Percentiles rank a stretch among this genome's conserved stretches.
These are phyloP conservation scores for Charaxes varanes DNA, from an alignment of 1,140 invertebrate species.

Conservation along the genomic window DNA sequence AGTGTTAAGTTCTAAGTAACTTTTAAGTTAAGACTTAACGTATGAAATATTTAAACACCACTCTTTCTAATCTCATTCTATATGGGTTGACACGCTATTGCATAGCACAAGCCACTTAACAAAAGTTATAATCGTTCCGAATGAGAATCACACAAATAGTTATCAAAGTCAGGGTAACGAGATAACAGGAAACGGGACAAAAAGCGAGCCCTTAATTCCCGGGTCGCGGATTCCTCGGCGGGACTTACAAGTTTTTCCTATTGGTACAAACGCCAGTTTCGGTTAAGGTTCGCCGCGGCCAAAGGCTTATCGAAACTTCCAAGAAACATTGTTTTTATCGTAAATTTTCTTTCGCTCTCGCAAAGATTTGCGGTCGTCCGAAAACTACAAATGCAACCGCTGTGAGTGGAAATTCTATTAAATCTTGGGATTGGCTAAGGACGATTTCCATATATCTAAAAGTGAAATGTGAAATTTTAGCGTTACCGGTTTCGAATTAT, in stretches of 20 bases:
- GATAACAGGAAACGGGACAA: slow-evolving; percentile 14
- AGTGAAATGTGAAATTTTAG: too few relatives aligned
- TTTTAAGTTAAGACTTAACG: background rate
- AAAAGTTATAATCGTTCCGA: too few relatives aligned
- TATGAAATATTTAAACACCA: background rate
- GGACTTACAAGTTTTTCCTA: slow-evolving; percentile 60
- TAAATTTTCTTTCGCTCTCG: slow-evolving; percentile 15
- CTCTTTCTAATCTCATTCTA: too few relatives aligned
- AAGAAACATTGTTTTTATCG: slow-evolving; percentile 22
- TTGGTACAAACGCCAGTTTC: slow-evolving; percentile 42
- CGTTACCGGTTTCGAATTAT: too few relatives aligned
- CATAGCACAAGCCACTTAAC: too few relatives aligned
- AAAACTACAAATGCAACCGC: too few relatives aligned
- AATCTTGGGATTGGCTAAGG: background rate
- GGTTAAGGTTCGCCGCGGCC: slow-evolving; percentile 35
- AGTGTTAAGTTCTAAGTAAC: too few relatives aligned
- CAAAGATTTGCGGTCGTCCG: slow-evolving; percentile 9
- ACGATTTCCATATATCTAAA: too few relatives aligned
- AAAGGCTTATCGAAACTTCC: slow-evolving; percentile 48
- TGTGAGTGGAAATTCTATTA: background rate
- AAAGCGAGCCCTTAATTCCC: slow-evolving; percentile 41
- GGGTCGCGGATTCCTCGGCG: slow-evolving; percentile 37
- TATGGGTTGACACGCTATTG: too few relatives aligned
- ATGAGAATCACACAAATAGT: background rate
- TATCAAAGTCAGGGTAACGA: background rate